Base-by-base conservation (phyloP, 2,113 vertebrate species). In the Neogobius melanostomus region DNA sequence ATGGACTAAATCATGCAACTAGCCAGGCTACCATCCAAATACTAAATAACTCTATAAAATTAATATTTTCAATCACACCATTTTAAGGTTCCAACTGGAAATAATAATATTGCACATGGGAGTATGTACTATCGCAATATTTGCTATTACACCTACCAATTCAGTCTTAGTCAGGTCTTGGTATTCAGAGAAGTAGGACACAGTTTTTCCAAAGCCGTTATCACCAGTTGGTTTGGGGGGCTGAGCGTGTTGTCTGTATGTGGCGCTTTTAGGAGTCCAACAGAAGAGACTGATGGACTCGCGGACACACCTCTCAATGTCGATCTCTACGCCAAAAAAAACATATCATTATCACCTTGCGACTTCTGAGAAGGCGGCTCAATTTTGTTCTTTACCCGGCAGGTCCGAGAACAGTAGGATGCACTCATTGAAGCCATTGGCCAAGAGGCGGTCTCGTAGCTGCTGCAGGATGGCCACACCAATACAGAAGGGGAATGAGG, bases 331-430 rank as follows among this genome's bases (percentile, higher is more conserved):
- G n/a, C 6, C 62, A 61, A 5, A 45, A 52, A 66, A 69, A 43
- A 8, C 14, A 43, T 15, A 15, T 14, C 36, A 8, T 14, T 6
- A 15, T 60, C 28, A 15, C 7, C 11, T 60, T 12, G 15, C 15
- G 8, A 43, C 36, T 3, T 2, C 12, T 14, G 11, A 3, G 36
- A 60, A 36, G 8, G 6, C 7, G 11, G 21, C 8, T 8, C 1
- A 28, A 4, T 28, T 56, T 56, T 12, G 0, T 51, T 62, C 3
- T 84, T 87, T 80, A 99, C 98, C 98, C 92, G 98, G 97, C 84
- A 99, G 93, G 81, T 99, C 98, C 51, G 98, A 99, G 85, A 99
- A 99, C 68, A 99, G 96, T 7, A 99, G 95, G 88, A 99, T 99
- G 87, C 98, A 99, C 83, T 99, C 98, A 56, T 99, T 99, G 91